Evolutionary conservation across 2,113 vertebrate genomes (phyloP).

Genomic region (Atractosteus spatula): DNA sequence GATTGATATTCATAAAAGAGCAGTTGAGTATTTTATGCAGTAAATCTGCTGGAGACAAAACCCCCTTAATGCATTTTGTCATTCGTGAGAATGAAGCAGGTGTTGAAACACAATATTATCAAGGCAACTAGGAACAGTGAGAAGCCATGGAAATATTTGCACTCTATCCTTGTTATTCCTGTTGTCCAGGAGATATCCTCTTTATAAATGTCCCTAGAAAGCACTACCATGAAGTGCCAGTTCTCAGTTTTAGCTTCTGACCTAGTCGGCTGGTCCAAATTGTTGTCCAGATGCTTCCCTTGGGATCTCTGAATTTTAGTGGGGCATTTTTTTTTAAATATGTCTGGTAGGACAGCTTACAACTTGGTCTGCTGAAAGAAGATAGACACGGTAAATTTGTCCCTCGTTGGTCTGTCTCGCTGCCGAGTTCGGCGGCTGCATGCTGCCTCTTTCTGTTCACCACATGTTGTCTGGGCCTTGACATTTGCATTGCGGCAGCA

Average conservation of each 20-base stretch:
- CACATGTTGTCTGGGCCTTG: conserved; percentile 44
- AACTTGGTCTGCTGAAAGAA: conserved; percentile 1
- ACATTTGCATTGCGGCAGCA: conserved; percentile 46
- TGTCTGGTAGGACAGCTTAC: neutral
- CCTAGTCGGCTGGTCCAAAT: neutral
- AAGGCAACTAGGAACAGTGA: too few species aligned
- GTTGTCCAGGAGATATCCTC: neutral
- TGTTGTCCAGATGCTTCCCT: neutral
- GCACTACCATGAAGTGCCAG: neutral
- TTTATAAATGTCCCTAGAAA: neutral
- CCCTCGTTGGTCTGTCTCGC: conserved; percentile 6
- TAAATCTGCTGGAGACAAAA: too few species aligned
- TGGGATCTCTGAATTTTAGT: neutral
- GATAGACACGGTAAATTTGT: conserved; percentile 1
- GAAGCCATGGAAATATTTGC: neutral
- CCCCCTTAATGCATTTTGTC: too few species aligned
- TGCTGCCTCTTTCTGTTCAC: conserved; percentile 17
- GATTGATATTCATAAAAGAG: too few species aligned
- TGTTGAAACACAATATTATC: neutral
- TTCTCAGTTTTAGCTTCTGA: neutral
- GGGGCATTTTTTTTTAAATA: neutral
- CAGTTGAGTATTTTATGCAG: too few species aligned
- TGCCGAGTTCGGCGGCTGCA: neutral
- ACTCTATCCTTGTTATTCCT: neutral
- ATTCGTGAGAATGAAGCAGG: neutral